Conservation (phyloP, 1,140 invertebrate species). For the Pseudoatta argentina region DNA sequence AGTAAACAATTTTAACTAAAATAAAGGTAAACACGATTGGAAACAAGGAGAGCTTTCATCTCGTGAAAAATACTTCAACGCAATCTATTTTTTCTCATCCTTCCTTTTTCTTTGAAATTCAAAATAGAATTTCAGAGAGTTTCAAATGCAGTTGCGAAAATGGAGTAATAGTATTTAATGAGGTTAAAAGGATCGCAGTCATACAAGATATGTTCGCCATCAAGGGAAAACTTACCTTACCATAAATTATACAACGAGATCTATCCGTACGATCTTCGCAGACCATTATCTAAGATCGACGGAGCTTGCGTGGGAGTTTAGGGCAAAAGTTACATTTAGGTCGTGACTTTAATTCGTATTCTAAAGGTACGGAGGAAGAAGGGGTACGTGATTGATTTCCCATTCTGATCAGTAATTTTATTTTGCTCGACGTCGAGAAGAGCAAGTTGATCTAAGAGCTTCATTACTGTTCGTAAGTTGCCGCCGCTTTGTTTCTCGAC, state of each 20-base stretch:
- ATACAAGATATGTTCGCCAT: not conserved
- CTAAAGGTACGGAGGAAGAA: not conserved
- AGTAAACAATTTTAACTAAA: constrained; percentile 8
- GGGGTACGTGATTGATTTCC: constrained; percentile 29
- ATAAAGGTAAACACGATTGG: not conserved
- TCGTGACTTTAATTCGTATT: constrained; percentile 42
- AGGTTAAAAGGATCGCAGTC: constrained; percentile 30
- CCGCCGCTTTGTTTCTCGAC: constrained; percentile 33
- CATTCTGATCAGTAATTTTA: constrained; percentile 45
- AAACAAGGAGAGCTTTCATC: not conserved
- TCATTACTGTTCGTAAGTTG: constrained; percentile 33
- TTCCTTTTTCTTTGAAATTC: not conserved
- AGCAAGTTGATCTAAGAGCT: constrained; percentile 35
- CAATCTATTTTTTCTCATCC: not conserved
- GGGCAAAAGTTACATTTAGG: constrained; percentile 1
- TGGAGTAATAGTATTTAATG: constrained; percentile 26
- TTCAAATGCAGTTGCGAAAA: not conserved
- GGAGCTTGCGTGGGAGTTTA: not conserved
- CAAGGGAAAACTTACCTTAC: constrained; percentile 20
- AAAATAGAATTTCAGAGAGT: constrained; percentile 9
- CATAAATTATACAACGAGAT: constrained; percentile 50
- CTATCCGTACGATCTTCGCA: constrained; percentile 3
- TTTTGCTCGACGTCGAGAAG: constrained; percentile 16
- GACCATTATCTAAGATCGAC: constrained; percentile 22
- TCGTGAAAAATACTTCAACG: not conserved